Evolutionary conservation across 2,797 vertebrate species (phyloP), one percentile per base, ranked within the genome.

Genomic region (Telmatherina bonti): DNA sequence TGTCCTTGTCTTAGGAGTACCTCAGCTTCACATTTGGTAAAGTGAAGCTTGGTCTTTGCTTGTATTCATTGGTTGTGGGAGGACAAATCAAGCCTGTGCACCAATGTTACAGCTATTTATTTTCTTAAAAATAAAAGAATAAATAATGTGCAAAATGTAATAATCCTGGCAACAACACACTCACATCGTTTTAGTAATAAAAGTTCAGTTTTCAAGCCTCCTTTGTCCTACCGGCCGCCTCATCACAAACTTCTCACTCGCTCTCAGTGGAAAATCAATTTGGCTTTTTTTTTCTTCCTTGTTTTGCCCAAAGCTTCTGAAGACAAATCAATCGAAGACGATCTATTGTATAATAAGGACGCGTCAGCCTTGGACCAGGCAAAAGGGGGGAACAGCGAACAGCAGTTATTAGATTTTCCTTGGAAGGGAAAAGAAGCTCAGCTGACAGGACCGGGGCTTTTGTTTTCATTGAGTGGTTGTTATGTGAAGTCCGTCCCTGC

Each of bases 331-430:
- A 89, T 93, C 64, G 60, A 62, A 67, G 78, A 67, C 58, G 57
- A 90, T 89, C 83, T 78, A 79, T 86, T 89, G 86, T 84, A 90
- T 41, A 41, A 89, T 91, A 81, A 90, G 83, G 82, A 85, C 33
- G 38, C 53, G 38, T 74, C 83, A 81, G 79, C 87, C 80, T 87
- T 74, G 82, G 81, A 85, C 2, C n/a, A 81, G 66, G 55, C 62
- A 41, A 49, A 43, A 78, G n/a, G 49, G 68, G 76, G 71, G 79
- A 54, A 26, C 74, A 66, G 81, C 11, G 29, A 74, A 78, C 75
- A 84, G 68, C 31, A 62, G 72, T 85, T 86, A 82, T 87, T 85
- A 85, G 85, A 87, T 89, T 81, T 83, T 79, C 58, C 10, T 4
- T 33, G 8, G 1, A 59, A 41, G 29, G 30, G 61, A 43, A 67